Conservation (phyloP, 2,888 invertebrate species). For the Cordilura impudica region DNA sequence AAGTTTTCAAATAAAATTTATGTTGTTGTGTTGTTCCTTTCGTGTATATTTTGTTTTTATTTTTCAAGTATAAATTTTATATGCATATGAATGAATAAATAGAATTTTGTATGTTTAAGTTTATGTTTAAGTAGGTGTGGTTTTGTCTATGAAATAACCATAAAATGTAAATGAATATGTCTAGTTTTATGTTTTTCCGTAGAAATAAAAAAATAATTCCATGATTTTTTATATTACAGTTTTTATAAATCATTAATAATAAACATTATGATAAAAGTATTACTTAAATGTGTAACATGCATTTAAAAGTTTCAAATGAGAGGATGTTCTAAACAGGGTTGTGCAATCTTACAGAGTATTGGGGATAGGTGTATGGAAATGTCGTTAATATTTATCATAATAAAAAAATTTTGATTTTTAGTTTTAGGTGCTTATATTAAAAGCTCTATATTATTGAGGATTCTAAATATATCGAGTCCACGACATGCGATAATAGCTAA, state of each 20-base stretch:
- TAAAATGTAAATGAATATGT: conserved; percentile 52
- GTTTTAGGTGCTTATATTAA: too few species aligned
- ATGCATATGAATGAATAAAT: neutral
- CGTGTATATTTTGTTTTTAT: neutral
- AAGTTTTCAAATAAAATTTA: conserved; percentile 19
- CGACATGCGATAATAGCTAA: too few species aligned
- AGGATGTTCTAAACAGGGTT: conserved; percentile 12
- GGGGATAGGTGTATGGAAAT: too few species aligned
- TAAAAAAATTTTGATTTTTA: too few species aligned
- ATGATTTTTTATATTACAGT: conserved; percentile 19
- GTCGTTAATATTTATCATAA: too few species aligned
- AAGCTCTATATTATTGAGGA: too few species aligned
- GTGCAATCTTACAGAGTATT: neutral
- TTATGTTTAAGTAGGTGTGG: conserved; percentile 54
- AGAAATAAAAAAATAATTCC: neutral
- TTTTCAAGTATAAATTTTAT: neutral
- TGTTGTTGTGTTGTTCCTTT: conserved; percentile 19
- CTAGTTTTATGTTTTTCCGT: conserved; percentile 14
- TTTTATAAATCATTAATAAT: conserved; percentile 53
- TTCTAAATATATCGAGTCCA: too few species aligned
- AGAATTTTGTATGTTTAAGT: conserved; percentile 10
- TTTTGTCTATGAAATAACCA: conserved; percentile 47
- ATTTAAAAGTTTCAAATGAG: conserved; percentile 27
- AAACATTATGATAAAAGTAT: conserved; percentile 58
- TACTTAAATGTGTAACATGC: conserved; percentile 42